These are phyloP conservation scores for Tenodera sinensis DNA, from an alignment of 2,888 invertebrate species.

Conservation along the genomic window DNA sequence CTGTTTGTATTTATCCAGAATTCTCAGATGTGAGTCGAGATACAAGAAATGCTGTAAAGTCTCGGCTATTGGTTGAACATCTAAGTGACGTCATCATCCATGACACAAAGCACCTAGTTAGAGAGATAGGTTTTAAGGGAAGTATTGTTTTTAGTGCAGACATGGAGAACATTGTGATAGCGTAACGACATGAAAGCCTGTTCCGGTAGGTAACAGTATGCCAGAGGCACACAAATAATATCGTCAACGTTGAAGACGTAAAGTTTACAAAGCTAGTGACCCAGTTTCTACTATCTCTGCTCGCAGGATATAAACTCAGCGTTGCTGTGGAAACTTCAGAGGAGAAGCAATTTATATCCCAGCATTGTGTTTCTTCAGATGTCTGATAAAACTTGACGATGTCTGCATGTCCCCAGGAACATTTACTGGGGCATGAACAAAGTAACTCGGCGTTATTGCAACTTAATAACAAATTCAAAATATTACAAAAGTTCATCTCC, in stretches of 20 bases:
- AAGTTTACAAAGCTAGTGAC: not conserved
- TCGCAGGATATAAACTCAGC: not conserved
- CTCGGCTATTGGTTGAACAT: too few relatives aligned
- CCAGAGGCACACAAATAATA: not conserved
- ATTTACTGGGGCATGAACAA: too few relatives aligned
- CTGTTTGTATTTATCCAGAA: too few relatives aligned
- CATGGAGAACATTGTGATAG: not conserved
- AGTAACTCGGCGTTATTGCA: too few relatives aligned
- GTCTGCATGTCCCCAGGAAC: too few relatives aligned
- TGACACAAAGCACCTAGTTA: too few relatives aligned
- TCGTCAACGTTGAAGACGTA: not conserved
- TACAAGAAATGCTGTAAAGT: too few relatives aligned
- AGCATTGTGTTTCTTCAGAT: not conserved
- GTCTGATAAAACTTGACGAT: not conserved
- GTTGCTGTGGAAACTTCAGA: not conserved
- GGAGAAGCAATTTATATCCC: not conserved
- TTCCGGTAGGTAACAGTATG: not conserved
- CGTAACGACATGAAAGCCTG: not conserved
- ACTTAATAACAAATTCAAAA: too few relatives aligned
- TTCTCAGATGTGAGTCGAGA: too few relatives aligned
- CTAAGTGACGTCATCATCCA: too few relatives aligned
- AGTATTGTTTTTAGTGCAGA: not conserved
- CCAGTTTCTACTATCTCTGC: not conserved
- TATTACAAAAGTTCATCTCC: too few relatives aligned
- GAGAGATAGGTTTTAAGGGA: too few relatives aligned